Conservation (phyloP, 2,888 invertebrate species). For the Conchocele bisecta region DNA sequence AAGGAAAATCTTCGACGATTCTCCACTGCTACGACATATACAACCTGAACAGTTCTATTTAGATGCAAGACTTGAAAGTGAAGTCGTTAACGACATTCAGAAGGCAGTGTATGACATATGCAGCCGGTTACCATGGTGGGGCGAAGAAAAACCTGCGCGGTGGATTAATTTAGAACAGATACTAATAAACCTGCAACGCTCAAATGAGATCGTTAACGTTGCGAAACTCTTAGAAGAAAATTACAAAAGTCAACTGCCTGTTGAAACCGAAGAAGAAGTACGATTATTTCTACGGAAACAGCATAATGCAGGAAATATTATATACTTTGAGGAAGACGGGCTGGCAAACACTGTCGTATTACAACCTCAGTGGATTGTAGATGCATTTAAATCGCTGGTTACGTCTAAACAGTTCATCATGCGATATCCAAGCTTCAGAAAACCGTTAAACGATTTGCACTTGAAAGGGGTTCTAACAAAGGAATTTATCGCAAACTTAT, state of each 20-base stretch:
- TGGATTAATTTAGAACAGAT: constrained; percentile 11
- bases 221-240: background rate
- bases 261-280: background rate
- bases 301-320: background rate
- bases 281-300: constrained; percentile 7
- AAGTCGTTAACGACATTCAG: background rate
- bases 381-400: constrained; percentile 13
- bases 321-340: constrained; percentile 10
- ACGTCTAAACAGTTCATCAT: background rate
- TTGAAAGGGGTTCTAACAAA: background rate
- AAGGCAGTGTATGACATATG: background rate
- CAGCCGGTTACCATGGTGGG: background rate
- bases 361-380: background rate
- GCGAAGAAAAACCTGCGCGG: constrained; percentile 1
- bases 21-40: constrained; percentile 31
- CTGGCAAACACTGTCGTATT: constrained; percentile 1
- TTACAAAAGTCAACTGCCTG: background rate
- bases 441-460: background rate
- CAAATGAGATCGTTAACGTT: background rate
- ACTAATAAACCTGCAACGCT: background rate
- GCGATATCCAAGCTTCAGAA: background rate
- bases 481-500: background rate
- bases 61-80: background rate
- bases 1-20: constrained; percentile 14
- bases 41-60: constrained; percentile 16